These are phyloP conservation scores for Molothrus ater DNA, from an alignment of 2,797 vertebrate species.

Conservation along the genomic window DNA sequence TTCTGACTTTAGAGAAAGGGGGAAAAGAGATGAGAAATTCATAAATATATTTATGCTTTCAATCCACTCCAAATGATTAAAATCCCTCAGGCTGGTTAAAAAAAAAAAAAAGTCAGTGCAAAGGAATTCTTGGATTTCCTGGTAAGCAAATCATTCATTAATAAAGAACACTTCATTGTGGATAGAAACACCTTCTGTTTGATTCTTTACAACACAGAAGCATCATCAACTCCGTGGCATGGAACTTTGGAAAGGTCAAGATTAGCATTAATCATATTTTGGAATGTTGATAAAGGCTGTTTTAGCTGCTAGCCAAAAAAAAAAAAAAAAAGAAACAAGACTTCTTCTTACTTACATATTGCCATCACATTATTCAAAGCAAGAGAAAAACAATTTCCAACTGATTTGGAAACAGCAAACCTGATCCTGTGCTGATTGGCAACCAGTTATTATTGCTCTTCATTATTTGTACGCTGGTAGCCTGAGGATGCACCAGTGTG, in stretches of 20 bases:
- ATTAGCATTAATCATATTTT: slow-evolving; percentile 71
- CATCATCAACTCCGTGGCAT: slow-evolving; percentile 68
- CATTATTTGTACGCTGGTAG: not conserved
- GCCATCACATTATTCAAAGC: slow-evolving; percentile 46
- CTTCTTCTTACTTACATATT: slow-evolving; percentile 38
- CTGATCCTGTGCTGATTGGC: slow-evolving; percentile 18
- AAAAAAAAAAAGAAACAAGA: not conserved
- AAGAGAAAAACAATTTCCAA: slow-evolving; percentile 51
- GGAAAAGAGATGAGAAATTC: not conserved
- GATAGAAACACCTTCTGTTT: slow-evolving; percentile 60
- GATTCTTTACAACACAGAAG: slow-evolving; percentile 55
- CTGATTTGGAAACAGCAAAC: slow-evolving; percentile 28
- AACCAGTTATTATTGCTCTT: slow-evolving; percentile 20
- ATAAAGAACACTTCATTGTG: slow-evolving; percentile 71
- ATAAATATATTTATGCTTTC: slow-evolving; percentile 75
- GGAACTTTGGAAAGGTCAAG: slow-evolving; percentile 74
- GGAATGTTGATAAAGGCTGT: slow-evolving; percentile 22
- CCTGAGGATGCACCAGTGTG: not conserved
- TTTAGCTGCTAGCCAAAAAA: not conserved
- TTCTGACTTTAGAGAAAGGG: slow-evolving; percentile 10
- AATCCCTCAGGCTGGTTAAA: not conserved
- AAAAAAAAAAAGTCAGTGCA: not conserved
- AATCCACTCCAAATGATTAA: slow-evolving; percentile 72
- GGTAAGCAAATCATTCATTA: slow-evolving; percentile 58
- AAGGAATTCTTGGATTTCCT: slow-evolving; percentile 48